Conservation (phyloP, 2,888 invertebrate genomes). For the Eumerus sabulonum region DNA sequence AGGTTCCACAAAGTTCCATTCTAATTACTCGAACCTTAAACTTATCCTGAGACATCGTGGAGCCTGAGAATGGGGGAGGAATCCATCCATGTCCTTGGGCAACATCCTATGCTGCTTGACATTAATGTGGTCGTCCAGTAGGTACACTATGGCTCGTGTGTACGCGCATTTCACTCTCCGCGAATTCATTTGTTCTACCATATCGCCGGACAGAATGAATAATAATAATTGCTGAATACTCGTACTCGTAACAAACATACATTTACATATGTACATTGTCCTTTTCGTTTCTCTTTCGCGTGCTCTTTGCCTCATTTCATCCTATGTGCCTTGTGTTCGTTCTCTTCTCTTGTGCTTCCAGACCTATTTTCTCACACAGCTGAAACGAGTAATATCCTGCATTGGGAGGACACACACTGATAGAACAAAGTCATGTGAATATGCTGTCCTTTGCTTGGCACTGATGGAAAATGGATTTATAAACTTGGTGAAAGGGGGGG, state of each 20-base stretch:
- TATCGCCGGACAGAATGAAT: slow-evolving; percentile 35
- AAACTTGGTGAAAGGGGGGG: too few species aligned
- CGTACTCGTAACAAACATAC: slow-evolving; percentile 43
- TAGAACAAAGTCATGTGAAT: slow-evolving; percentile 47
- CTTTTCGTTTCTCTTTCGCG: slow-evolving; percentile 25
- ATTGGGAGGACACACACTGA: slow-evolving; percentile 22
- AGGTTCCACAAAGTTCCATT: slow-evolving; percentile 25
- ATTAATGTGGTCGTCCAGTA: slow-evolving; percentile 36
- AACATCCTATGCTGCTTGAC: slow-evolving; percentile 70
- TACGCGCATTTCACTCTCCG: slow-evolving; percentile 18
- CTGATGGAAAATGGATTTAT: too few species aligned
- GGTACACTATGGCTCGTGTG: slow-evolving; percentile 28
- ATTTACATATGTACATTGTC: too few species aligned
- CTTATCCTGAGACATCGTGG: slow-evolving; percentile 18
- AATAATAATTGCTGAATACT: slow-evolving; percentile 49
- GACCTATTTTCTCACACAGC: slow-evolving; percentile 9
- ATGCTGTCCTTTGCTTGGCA: too few species aligned
- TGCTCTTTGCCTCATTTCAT: too few species aligned
- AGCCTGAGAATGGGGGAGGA: slow-evolving; percentile 13
- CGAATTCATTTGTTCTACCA: slow-evolving; percentile 19
- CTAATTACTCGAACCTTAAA: slow-evolving; percentile 54
- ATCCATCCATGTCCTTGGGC: slow-evolving; percentile 70
- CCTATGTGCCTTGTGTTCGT: not conserved
- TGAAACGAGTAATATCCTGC: slow-evolving; percentile 43
- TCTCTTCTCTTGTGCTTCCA: slow-evolving; percentile 1